These are phyloP conservation scores for Apogon hyalosoma DNA, from an alignment of 2,797 vertebrate genomes.

Conservation along the genomic window DNA sequence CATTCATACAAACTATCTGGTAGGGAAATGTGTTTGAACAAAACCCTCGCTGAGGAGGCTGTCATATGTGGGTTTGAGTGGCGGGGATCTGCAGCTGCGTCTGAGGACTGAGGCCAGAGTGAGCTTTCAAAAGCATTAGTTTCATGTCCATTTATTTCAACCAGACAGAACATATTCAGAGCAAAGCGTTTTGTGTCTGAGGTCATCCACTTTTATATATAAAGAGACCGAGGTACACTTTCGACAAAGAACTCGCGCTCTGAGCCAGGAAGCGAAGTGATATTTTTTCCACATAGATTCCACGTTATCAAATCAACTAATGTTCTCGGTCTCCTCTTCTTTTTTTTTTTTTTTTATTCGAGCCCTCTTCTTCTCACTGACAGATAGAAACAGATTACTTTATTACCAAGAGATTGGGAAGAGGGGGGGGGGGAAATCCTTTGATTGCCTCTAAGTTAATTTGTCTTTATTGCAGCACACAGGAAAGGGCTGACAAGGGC, in stretches of 20 bases:
- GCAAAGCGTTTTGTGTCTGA: constrained; percentile 5
- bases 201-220: constrained; percentile 15
- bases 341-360: constrained; percentile 35
- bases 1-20: constrained; percentile 12
- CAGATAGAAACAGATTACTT: constrained; percentile 64
- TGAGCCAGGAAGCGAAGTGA: background rate
- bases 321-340: constrained; percentile 33
- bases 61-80: constrained; percentile 36
- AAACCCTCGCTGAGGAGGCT: constrained; percentile 24
- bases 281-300: background rate
- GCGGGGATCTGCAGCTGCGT: too few species aligned
- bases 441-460: constrained; percentile 79
- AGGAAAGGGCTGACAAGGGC: constrained; percentile 75
- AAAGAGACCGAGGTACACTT: constrained; percentile 5
- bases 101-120: constrained; percentile 35
- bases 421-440: too few species aligned
- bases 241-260: background rate
- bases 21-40: constrained; percentile 34
- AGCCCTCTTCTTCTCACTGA: constrained; percentile 39
- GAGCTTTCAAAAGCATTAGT: constrained; percentile 21
- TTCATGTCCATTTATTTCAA: constrained; percentile 12
- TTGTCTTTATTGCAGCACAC: constrained; percentile 77
- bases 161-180: background rate
- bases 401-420: constrained; percentile 65
- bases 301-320: constrained; percentile 43